Base-by-base conservation (phyloP, 2,888 invertebrate species). In the Drosophila borealis region DNA sequence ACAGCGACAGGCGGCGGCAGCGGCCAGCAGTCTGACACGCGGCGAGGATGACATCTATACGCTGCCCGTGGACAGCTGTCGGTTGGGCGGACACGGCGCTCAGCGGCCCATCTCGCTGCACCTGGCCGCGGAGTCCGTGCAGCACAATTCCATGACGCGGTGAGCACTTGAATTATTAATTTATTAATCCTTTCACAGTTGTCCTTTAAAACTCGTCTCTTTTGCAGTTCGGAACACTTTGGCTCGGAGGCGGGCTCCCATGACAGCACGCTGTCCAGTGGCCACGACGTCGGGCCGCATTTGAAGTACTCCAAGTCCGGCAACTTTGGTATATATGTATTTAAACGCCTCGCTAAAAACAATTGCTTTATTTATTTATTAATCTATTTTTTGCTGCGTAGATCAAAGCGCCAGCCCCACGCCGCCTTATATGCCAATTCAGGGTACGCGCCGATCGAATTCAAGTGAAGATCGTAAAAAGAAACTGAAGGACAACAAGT, bases 341-440 rank as follows among this genome's bases (percentile, higher is more conserved):
- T 83, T 69, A 29, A 78, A 69, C 6, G 37, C 42, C 25, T 9
- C n/a, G 17, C 21, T 11, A 3, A 11, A 53, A 45, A 4, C 17
- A 4, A 11, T 10, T 45, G 19, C 21, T 13, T 5, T 39, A 19
- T 25, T 36, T 48, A 45, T 49, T 39, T 44, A 48, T 49, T 66
- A 64, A 63, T 60, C 11, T 74, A 13, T 74, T 48, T 41, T 0
- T 34, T 34, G 8, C 5, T 29, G 14, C 33, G 14, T 59, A 86
- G 94, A 94, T 79, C 92, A 93, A 76, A 90, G 81, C 77, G 93
- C 93, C 46, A 93, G 93, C 75, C 93, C 94, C 45, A 94, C 93
- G 44, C 95, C 95, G 8, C 95, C 96, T 60, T 96, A 96, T 88
- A 96, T 96, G 96, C 96, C 96, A 50, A 95, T 96, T 85, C 96